Percentiles rank a stretch among this genome's conserved stretches.
Evolutionary conservation across 2,888 invertebrate species (phyloP).

Genomic region (Cephus rjabovi): DNA sequence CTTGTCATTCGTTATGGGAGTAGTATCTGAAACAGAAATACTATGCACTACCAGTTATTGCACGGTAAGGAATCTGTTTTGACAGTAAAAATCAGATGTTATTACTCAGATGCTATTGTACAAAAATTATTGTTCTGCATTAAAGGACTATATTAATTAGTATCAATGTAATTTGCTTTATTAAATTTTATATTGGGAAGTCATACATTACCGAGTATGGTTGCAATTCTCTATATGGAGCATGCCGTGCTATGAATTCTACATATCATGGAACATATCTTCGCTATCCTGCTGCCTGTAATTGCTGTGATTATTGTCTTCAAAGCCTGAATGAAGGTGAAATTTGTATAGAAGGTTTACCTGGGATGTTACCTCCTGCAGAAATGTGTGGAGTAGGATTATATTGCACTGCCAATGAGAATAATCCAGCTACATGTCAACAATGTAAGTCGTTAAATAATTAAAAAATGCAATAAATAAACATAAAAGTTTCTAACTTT

Average conservation of each 20-base stretch:
- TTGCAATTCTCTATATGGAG: constrained; percentile 63
- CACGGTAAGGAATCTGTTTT: constrained; percentile 9
- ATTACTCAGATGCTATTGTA: neutral
- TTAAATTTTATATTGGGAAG: neutral
- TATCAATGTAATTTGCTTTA: neutral
- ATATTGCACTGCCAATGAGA: constrained; percentile 62
- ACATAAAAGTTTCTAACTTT: neutral
- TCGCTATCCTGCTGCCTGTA: constrained; percentile 72
- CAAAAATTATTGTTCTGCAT: neutral
- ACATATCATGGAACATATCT: constrained; percentile 71
- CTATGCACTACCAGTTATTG: constrained; percentile 17
- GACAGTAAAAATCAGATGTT: neutral
- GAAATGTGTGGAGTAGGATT: constrained; percentile 74
- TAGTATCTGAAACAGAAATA: constrained; percentile 10
- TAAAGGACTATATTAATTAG: neutral
- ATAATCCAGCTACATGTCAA: constrained; percentile 64
- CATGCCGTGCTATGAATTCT: constrained; percentile 70
- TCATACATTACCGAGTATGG: constrained; percentile 47
- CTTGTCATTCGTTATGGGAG: neutral
- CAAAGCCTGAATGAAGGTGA: constrained; percentile 69
- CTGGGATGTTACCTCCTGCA: constrained; percentile 69
- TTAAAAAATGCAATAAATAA: neutral
- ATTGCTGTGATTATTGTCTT: constrained; percentile 75
- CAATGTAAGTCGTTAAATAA: constrained; percentile 66
- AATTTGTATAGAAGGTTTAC: constrained; percentile 69